These are phyloP conservation scores for Corythornis madagascariensis DNA, from an alignment of 2,113 vertebrate genomes.

Conservation along the genomic window DNA sequence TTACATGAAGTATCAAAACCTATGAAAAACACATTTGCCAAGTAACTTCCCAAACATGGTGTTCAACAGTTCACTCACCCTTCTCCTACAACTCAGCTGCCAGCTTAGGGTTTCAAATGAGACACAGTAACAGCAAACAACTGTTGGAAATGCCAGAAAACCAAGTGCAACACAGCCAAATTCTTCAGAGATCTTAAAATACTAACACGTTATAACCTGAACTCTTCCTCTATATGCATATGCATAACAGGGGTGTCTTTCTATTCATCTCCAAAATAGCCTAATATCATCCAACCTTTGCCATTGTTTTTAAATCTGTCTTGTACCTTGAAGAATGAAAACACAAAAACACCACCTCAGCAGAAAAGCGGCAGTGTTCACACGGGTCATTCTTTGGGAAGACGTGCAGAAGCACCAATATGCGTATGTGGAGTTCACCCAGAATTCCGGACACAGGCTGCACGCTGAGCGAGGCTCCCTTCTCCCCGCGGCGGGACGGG, in stretches of 20 bases:
- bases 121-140: background rate
- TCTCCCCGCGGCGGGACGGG: fast-evolving
- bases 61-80: background rate
- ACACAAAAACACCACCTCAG: background rate
- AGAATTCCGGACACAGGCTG: background rate
- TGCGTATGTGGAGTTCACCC: background rate
- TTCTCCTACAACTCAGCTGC: fast-evolving
- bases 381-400: background rate
- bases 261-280: background rate
- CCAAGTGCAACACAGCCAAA: background rate
- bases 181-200: background rate
- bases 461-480: background rate
- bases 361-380: background rate
- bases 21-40: background rate
- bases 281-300: background rate
- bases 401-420: background rate
- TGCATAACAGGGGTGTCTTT: background rate
- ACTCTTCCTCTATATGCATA: background rate
- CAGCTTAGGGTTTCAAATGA: background rate
- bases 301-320: background rate
- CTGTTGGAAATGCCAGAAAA: background rate
- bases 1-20: background rate
- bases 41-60: background rate
- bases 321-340: background rate
- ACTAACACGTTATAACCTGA: background rate